phyloP scores from a whole-genome alignment of 1,140 invertebrate genomes.

The Papilio aristodemus region DNA sequence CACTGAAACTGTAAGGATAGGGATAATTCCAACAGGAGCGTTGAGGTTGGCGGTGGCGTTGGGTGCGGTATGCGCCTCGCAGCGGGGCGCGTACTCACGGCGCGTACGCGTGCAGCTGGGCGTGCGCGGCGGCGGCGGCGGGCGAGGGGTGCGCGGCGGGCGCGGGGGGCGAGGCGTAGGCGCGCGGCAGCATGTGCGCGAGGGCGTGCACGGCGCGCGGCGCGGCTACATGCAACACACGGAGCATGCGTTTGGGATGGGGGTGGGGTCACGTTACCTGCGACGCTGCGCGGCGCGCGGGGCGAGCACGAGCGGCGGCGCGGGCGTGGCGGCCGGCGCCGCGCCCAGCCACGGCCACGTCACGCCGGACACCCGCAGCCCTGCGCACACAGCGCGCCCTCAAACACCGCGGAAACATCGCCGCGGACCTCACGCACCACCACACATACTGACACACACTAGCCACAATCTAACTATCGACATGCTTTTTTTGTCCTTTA shows the following conservation, averaged over 20 bases:
- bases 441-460: slow-evolving; percentile 27
- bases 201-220: slow-evolving; percentile 50
- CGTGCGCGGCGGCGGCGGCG: slow-evolving; percentile 62
- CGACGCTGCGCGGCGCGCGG: slow-evolving; percentile 79
- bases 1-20: not conserved
- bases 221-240: slow-evolving; percentile 58
- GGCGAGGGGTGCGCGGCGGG: slow-evolving; percentile 76
- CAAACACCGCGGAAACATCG: slow-evolving; percentile 44
- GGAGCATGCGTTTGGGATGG: slow-evolving; percentile 30
- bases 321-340: slow-evolving; percentile 78
- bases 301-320: slow-evolving; percentile 79
- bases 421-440: slow-evolving; percentile 39
- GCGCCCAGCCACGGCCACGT: slow-evolving; percentile 80
- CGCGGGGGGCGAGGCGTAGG: slow-evolving; percentile 80
- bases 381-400: slow-evolving; percentile 76
- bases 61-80: slow-evolving; percentile 39
- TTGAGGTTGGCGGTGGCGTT: slow-evolving; percentile 42
- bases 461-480: not conserved
- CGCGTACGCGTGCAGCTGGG: slow-evolving; percentile 85
- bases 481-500: not conserved
- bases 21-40: slow-evolving; percentile 25
- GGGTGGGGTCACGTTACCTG: slow-evolving; percentile 63
- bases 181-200: slow-evolving; percentile 80
- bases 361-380: slow-evolving; percentile 83
- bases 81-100: slow-evolving; percentile 82